Base-by-base conservation (phyloP, 2,797 vertebrate species). In the Clarias platycephalus region DNA sequence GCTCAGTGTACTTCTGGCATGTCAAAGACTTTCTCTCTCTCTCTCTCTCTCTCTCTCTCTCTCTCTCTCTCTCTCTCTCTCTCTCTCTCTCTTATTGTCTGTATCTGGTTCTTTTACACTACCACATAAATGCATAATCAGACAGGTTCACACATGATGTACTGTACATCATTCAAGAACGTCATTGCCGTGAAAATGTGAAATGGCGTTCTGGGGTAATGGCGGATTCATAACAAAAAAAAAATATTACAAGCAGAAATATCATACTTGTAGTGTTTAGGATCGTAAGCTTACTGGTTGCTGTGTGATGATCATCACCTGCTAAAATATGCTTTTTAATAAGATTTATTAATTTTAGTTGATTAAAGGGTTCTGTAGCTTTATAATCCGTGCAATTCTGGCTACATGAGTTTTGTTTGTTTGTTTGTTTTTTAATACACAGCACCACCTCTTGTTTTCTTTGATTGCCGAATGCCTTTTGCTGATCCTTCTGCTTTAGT, bases 1-100 rank as follows among this genome's bases (percentile, higher is more conserved):
- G 58, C 76, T 62, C 31, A 9, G 76, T 78, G 22, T 78, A 40
- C 76, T 78, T 62, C 76, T 63, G 76, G 31, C 58, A 40, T 78
- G 57, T 78, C 58, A 63, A 10, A 57, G 22, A 40, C 57, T 34
- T 4, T 34, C 10, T 34, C 75, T 62, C 0, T 40, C 31, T 58
- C 55, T 58, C 55, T 24, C 28, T 60, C 74, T 12, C 16, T n/a
- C 57, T 34, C 9, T 34, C 10, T 34, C 75, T 62, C 0, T 40
- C 31, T 58, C 55, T 58, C 55, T 24, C 28, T 60, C 74, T 12
- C 16, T 49, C 57, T 34, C 9, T 34, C 10, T 34, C 75, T 62
- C 0, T 40, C 31, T 58, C 55, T 58, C 55, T 24, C 28, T 60
- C 74, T 12, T 5, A 6, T 7, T 68, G 4, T 37, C 12, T 68